Evolutionary conservation across 2,113 vertebrate species (phyloP).

Genomic region (Catharus fuscescens): DNA sequence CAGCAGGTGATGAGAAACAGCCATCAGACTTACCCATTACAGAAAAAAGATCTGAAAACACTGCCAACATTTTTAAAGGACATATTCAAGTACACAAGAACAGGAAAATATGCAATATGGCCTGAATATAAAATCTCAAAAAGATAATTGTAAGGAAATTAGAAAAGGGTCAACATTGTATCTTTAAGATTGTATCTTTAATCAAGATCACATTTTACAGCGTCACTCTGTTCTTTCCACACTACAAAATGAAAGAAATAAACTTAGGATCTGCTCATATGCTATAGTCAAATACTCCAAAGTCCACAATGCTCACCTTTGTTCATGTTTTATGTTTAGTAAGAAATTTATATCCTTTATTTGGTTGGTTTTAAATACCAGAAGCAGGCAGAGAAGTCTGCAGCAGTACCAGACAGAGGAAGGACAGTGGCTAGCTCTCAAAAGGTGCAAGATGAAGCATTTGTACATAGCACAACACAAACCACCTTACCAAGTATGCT

Average conservation of each 20-base stretch:
- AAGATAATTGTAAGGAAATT: not conserved
- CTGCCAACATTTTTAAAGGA: not conserved
- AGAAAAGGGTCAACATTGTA: not conserved
- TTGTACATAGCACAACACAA: fast-evolving
- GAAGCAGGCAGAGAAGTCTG: not conserved
- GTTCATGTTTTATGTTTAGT: not conserved
- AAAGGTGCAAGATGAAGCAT: not conserved
- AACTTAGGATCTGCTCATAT: not conserved
- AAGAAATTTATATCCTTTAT: not conserved
- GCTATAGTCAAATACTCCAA: not conserved
- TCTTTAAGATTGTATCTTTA: not conserved
- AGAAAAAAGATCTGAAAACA: not conserved
- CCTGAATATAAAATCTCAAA: not conserved
- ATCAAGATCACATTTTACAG: not conserved
- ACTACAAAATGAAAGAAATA: not conserved
- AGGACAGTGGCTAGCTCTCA: not conserved
- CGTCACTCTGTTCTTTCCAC: not conserved
- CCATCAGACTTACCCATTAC: not conserved
- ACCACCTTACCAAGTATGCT: not conserved
- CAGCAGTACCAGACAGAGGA: not conserved
- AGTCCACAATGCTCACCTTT: not conserved
- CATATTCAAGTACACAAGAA: not conserved
- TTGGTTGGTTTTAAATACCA: not conserved
- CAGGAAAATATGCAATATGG: not conserved
- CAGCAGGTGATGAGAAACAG: not conserved